These are phyloP conservation scores for Dicranocentrus wangi DNA, from an alignment of 2,888 invertebrate species.

Conservation along the genomic window DNA sequence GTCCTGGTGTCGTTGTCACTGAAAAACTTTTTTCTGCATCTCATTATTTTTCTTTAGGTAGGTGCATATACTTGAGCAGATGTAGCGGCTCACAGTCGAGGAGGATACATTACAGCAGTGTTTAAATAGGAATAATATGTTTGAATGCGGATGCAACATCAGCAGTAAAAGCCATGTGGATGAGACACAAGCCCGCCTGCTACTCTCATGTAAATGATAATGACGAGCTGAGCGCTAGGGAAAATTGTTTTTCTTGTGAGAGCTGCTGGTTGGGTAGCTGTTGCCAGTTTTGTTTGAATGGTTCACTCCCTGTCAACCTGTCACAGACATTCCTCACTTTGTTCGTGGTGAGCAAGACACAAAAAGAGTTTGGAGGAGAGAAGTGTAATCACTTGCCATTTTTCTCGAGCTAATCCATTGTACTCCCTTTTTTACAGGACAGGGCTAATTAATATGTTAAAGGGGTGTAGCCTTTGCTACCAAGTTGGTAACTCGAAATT, in stretches of 20 bases:
- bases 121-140: background rate
- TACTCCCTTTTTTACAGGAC: too few species aligned
- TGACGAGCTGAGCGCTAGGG: too few species aligned
- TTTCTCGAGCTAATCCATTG: too few species aligned
- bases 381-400: too few species aligned
- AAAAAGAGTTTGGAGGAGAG: too few species aligned
- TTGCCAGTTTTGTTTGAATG: background rate
- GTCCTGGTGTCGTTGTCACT: constrained; percentile 52
- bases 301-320: constrained; percentile 39
- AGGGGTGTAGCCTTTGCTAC: too few species aligned
- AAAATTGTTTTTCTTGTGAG: background rate
- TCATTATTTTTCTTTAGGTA: constrained; percentile 12
- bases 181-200: constrained; percentile 13
- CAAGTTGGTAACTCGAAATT: too few species aligned
- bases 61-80: too few species aligned
- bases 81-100: too few species aligned
- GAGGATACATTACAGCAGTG: too few species aligned
- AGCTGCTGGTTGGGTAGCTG: constrained; percentile 23
- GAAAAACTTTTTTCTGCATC: constrained; percentile 19
- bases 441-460: too few species aligned
- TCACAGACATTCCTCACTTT: constrained; percentile 16
- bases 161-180: constrained; percentile 12
- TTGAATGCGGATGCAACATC: constrained; percentile 23
- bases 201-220: constrained; percentile 31
- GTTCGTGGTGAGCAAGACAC: background rate